Evolutionary conservation across 2,888 invertebrate species (phyloP).

Genomic region (Toxonevra muliebris): DNA sequence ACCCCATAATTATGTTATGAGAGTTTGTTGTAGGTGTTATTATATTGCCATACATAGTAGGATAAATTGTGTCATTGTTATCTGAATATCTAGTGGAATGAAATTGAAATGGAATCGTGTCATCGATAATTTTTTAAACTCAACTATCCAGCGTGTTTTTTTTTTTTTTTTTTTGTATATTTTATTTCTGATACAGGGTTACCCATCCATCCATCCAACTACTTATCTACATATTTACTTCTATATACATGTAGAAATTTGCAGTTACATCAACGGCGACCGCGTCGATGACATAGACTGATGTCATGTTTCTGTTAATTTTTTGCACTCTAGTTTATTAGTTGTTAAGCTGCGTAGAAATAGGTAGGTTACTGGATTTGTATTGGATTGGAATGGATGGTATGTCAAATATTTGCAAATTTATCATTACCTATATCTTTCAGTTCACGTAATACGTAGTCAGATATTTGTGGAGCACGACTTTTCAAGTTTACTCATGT

Average conservation of each 20-base stretch:
- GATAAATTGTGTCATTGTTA: conserved; percentile 38
- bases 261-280: conserved; percentile 13
- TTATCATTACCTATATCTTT: background rate
- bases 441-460: no score
- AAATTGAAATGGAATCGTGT: conserved; percentile 50
- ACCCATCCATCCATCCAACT: conserved; percentile 1
- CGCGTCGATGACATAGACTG: no score
- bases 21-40: conserved; percentile 29
- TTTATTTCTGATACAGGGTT: conserved; percentile 23
- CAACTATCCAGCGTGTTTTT: no score
- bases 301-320: no score
- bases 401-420: background rate
- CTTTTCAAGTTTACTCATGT: no score
- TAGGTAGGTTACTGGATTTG: no score
- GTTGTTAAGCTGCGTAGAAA: no score
- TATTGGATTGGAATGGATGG: no score
- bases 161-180: background rate
- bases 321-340: no score
- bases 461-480: no score
- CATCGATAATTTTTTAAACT: conserved; percentile 27
- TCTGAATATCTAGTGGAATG: conserved; percentile 20
- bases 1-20: conserved; percentile 1
- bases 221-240: background rate
- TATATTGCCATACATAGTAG: conserved; percentile 21
- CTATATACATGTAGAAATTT: conserved; percentile 1